Percentiles rank a stretch among this genome's conserved stretches.
Conservation (phyloP, 1,140 invertebrate species). For the Tenebrio molitor region DNA sequence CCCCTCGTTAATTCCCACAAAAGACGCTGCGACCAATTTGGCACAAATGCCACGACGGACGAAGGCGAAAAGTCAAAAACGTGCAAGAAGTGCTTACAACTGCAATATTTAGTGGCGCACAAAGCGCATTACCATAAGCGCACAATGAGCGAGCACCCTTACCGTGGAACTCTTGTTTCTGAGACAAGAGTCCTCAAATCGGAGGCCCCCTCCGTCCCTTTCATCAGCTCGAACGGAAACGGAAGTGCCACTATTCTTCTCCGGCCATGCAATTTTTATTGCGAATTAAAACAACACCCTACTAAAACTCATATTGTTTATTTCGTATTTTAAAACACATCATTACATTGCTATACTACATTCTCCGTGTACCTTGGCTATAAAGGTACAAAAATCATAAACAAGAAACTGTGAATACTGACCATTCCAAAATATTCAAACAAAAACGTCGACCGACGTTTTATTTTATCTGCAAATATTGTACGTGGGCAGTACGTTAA, state of each 20-base stretch:
- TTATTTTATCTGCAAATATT: too few relatives aligned
- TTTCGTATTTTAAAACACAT: constrained; percentile 29
- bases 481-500: too few relatives aligned
- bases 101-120: constrained; percentile 55
- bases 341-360: too few relatives aligned
- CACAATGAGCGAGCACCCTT: constrained; percentile 50
- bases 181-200: constrained; percentile 52
- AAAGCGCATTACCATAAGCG: constrained; percentile 55
- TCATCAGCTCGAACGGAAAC: constrained; percentile 35
- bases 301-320: constrained; percentile 22
- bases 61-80: constrained; percentile 53
- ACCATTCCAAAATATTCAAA: too few relatives aligned
- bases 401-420: too few relatives aligned
- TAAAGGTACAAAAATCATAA: neutral
- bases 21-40: constrained; percentile 16
- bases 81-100: constrained; percentile 52
- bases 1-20: too few relatives aligned
- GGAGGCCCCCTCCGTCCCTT: constrained; percentile 44
- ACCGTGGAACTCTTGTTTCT: constrained; percentile 48
- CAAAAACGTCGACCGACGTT: too few relatives aligned
- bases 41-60: neutral
- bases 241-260: constrained; percentile 51
- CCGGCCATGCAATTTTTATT: constrained; percentile 26
- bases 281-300: constrained; percentile 2
- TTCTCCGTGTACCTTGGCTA: too few relatives aligned